Percentiles rank a stretch among this genome's conserved stretches.
Evolutionary conservation across 1,140 invertebrate species (phyloP).

Genomic region (Dysdera silvatica): DNA sequence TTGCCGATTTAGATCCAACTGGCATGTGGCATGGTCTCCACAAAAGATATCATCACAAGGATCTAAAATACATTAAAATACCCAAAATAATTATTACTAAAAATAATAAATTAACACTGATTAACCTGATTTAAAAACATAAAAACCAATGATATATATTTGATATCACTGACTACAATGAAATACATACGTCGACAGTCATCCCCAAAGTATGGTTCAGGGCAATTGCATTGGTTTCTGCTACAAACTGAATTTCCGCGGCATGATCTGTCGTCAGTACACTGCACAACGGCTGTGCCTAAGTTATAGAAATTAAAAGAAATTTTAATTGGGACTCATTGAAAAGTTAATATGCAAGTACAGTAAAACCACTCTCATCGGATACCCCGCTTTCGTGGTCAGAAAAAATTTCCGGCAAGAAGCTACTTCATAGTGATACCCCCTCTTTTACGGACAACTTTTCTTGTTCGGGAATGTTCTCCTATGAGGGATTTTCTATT

Average conservation of each 20-base stretch:
- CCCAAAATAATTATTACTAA: neutral
- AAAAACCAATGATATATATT: neutral
- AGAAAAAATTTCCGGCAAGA: too few relatives aligned
- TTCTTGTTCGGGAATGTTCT: too few relatives aligned
- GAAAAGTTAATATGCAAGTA: too few relatives aligned
- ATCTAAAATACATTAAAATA: slow-evolving; percentile 51
- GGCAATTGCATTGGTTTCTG: slow-evolving; percentile 26
- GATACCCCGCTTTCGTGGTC: too few relatives aligned
- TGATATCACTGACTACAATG: neutral
- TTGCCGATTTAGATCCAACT: slow-evolving; percentile 63
- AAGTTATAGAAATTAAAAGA: neutral
- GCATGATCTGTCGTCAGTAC: slow-evolving; percentile 23
- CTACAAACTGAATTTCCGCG: slow-evolving; percentile 26
- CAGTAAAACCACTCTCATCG: too few relatives aligned
- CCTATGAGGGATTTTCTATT: too few relatives aligned
- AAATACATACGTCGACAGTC: slow-evolving; percentile 26
- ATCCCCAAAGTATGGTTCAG: slow-evolving; percentile 26
- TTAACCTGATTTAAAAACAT: neutral
- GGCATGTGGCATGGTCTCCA: slow-evolving; percentile 79
- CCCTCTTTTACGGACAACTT: too few relatives aligned
- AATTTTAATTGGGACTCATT: too few relatives aligned
- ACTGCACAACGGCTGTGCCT: slow-evolving; percentile 25
- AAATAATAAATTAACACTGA: neutral
- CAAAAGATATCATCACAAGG: slow-evolving; percentile 78
- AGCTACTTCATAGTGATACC: too few relatives aligned